Evolutionary conservation across 1,140 invertebrate genomes (phyloP), one percentile per base, ranked within the genome.

Genomic region (Olivierus martensii): DNA sequence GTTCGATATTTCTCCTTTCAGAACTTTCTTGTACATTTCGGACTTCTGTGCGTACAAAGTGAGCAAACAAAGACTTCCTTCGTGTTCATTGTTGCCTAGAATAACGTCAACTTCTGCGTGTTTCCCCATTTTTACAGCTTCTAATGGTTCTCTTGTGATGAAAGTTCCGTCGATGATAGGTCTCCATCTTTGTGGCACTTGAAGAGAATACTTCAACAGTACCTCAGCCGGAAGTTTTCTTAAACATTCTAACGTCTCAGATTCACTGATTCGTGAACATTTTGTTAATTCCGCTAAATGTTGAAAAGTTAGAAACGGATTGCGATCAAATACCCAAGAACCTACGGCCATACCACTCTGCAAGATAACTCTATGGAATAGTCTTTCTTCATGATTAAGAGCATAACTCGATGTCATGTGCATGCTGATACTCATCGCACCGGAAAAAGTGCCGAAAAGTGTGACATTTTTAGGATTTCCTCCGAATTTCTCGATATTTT

Each of bases 401-500:
- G 62, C 59, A 9, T 28, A 28, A 28, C 4, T 28, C 7, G 63
- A 63, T 10, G 58, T 49, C 1, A 65, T 15, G 3, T 63, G 53
- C 14, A 59, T 46, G 10, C 59, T 57, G 17, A 63, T 59, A 28
- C 61, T 60, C 59, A 65, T 63, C 12, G 64, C 35, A 14, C 65
- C 65, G 17, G 61, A 50, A 41, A 63, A 62, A 12, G 61, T 43
- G 0, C 92, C 92, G 66, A 88, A 88, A 7, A 96, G 73, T 14
- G 86, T 87, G 1, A 97, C 79, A 52, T 86, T 83, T 15, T 80
- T 72, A 0, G 81, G 71, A 60, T 91, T 80, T 0, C 92, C 93
- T 15, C 86, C 85, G 65, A 97, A 97, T 41, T 71, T 65, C 51
- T 80, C 76, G 12, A 93, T 91, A 65, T 92, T 91, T 42, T 79